Conservation (phyloP, 92 coral and sea anemone species). For the Actinostola sp. region DNA sequence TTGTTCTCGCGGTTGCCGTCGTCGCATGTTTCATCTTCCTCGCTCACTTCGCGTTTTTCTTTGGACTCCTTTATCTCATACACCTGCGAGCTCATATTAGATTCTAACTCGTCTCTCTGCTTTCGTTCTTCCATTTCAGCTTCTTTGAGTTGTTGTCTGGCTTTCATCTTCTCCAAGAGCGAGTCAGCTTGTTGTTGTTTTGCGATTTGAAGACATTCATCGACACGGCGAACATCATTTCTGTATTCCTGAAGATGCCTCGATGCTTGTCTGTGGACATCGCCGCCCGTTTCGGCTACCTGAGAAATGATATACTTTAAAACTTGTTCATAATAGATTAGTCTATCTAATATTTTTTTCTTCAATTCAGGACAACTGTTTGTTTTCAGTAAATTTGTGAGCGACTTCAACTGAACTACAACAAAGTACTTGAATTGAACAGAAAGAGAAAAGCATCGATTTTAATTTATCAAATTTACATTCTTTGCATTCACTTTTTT, state of each 20-base stretch:
- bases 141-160: conserved; percentile 22
- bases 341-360: not conserved
- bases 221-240: conserved; percentile 20
- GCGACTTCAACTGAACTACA: too few species aligned
- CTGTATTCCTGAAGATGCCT: conserved; percentile 23
- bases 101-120: conserved; percentile 4
- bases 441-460: too few species aligned
- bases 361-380: too few species aligned
- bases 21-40: not conserved
- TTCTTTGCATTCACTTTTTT: too few species aligned
- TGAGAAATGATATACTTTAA: not conserved
- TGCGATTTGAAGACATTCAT: conserved; percentile 10
- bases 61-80: not conserved
- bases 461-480: too few species aligned
- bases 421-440: too few species aligned
- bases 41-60: not conserved
- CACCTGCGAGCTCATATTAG: conserved; percentile 1
- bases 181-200: conserved; percentile 22
- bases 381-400: too few species aligned
- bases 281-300: not conserved
- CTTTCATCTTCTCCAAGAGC: conserved; percentile 20
- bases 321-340: not conserved
- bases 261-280: conserved; percentile 14
- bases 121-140: conserved; percentile 14
- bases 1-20: not conserved